phyloP scores from a whole-genome alignment of 2,113 vertebrate genomes.

The Barbus barbus region DNA sequence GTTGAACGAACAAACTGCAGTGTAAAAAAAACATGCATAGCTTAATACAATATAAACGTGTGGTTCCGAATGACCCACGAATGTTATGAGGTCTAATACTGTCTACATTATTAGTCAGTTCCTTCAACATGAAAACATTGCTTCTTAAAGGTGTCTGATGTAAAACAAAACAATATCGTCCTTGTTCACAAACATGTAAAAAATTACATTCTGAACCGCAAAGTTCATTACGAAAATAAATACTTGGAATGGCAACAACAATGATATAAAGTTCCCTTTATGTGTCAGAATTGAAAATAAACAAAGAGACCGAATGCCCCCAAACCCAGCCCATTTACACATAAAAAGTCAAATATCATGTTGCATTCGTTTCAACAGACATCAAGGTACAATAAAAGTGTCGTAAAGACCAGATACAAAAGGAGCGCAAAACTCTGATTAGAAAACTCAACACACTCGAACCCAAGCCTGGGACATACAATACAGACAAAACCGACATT shows the following conservation, averaged over 20 bases:
- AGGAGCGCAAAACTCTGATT: constrained; percentile 68
- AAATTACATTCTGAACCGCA: constrained; percentile 98
- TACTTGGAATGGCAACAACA: constrained; percentile 90
- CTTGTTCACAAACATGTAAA: constrained; percentile 77
- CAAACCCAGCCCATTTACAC: constrained; percentile 62
- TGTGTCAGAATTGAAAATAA: constrained; percentile 37
- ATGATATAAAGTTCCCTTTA: constrained; percentile 72
- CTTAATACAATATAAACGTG: constrained; percentile 67
- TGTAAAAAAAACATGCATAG: constrained; percentile 74
- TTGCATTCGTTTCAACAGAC: constrained; percentile 74
- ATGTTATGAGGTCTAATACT: constrained; percentile 52
- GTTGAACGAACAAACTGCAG: constrained; percentile 58
- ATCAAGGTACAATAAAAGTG: constrained; percentile 77
- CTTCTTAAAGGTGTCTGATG: constrained; percentile 57
- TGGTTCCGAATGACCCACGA: constrained; percentile 50
- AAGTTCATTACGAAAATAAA: constrained; percentile 94
- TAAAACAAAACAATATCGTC: constrained; percentile 73
- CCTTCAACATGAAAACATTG: constrained; percentile 40
- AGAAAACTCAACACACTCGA: too few species aligned
- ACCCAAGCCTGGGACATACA: constrained; percentile 61
- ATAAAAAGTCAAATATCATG: constrained; percentile 78
- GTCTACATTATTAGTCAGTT: constrained; percentile 30
- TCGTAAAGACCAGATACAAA: constrained; percentile 76
- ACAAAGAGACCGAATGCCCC: constrained; percentile 41
- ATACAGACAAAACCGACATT: constrained; percentile 50